Evolutionary conservation across 2,888 invertebrate species (phyloP), one percentile per base, ranked within the genome.

Genomic region (Drosophila histrio): DNA sequence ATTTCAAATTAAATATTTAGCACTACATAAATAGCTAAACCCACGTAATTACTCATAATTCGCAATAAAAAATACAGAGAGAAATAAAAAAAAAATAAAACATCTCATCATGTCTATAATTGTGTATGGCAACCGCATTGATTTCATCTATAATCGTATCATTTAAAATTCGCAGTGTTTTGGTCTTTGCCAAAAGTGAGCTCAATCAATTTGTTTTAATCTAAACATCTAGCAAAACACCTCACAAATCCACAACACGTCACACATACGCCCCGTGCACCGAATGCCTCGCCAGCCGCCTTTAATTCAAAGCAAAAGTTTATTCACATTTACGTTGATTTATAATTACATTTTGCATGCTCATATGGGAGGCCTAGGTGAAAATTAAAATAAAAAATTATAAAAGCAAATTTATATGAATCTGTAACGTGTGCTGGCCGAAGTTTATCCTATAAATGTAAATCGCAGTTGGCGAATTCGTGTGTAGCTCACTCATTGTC

Each of bases 251-350:
- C 26, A 26, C 21, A 28, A 19, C 26, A 13, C 72, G 73, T 84
- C 73, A 68, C 79, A 67, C 82, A 84, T 77, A 71, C 85, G 86
- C 65, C 66, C 77, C 82, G 61, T 66, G 36, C 22, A 3, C 64
- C 50, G 6, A 8, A 30, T 6, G 41, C 47, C 52, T 32, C 19
- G 34, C 22, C 53, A 46, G 61, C 77, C 76, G 76, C 66, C 72
- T 26, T 26, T 59, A 9, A 38, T 44, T 65, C 73, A 67, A 58
- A 65, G 65, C 71, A 56, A 88, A 88, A 80, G 88, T 88, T 85
- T 85, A 88, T 85, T 85, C 84, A 85, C 88, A 77, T 80, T 72
- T 69, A 68, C 53, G 19, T 41, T 59, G 68, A 62, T 62, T 78
- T 74, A 71, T 68, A 78, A 78, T 78, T 77, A 75, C 71, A 71